Conservation (phyloP, 2,797 vertebrate species). For the Cetoscarus ocellatus region DNA sequence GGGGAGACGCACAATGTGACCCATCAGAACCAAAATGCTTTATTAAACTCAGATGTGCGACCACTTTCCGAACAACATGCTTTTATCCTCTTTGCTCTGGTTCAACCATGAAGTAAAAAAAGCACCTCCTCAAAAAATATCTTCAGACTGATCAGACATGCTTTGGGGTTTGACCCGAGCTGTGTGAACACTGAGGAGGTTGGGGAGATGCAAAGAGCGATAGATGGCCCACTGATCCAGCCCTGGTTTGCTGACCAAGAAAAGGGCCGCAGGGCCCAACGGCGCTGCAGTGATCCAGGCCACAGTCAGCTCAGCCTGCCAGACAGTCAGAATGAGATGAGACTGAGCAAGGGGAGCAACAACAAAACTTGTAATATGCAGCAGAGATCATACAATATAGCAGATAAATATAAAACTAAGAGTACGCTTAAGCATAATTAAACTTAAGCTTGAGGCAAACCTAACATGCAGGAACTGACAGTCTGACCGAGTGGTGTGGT, state of each 20-base stretch:
- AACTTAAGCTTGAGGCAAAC: slow-evolving; percentile 27
- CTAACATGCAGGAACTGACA: slow-evolving; percentile 55
- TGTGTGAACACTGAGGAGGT: slow-evolving; percentile 48
- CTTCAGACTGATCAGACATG: slow-evolving; percentile 69
- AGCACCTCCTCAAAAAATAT: slow-evolving; percentile 56
- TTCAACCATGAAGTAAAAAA: slow-evolving; percentile 63
- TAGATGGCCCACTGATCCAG: slow-evolving; percentile 66
- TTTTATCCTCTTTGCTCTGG: slow-evolving; percentile 69
- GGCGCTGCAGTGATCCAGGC: slow-evolving; percentile 62
- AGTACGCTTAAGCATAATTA: slow-evolving; percentile 52
- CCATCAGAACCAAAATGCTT: slow-evolving; percentile 67
- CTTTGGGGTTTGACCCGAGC: slow-evolving; percentile 69
- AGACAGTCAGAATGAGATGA: slow-evolving; percentile 48
- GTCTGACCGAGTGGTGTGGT: slow-evolving; percentile 49
- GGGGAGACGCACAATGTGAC: slow-evolving; percentile 75
- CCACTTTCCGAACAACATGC: slow-evolving; percentile 66
- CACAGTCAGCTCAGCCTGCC: slow-evolving; percentile 60
- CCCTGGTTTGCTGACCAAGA: slow-evolving; percentile 64
- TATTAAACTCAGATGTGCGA: slow-evolving; percentile 79
- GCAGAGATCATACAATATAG: slow-evolving; percentile 15
- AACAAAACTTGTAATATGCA: slow-evolving; percentile 29
- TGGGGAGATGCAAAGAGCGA: slow-evolving; percentile 41
- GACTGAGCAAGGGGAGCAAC: slow-evolving; percentile 41
- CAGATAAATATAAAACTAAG: slow-evolving; percentile 49
- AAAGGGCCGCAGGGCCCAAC: slow-evolving; percentile 56